Evolutionary conservation across 2,888 invertebrate genomes (phyloP), one percentile per base, ranked within the genome.

Genomic region (Brachynemurus nebulosus): DNA sequence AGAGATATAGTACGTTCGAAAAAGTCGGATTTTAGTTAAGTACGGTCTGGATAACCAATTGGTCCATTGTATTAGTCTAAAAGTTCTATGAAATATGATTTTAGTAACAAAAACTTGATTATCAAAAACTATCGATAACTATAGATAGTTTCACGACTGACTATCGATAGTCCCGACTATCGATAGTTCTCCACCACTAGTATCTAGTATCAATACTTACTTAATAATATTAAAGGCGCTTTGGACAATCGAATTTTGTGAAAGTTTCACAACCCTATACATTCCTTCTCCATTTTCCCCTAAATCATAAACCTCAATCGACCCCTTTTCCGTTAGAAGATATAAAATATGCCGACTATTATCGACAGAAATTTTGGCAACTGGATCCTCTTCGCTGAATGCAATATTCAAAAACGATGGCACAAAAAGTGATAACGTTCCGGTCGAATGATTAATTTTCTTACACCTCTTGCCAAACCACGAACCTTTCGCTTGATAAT

Each of bases 391-490:
- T 61, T 90, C 89, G 61, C 80, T 74, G 45, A 85, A 72, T n/a
- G 78, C 85, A 35, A 86, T 80, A 64, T 85, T 84, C 8, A 93
- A 70, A 63, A 95, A 91, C 23, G 86, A 85, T 9, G 93, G 93
- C 38, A 95, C 78, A 51, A 95, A 69, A 60, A 85, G 90, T 34
- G 92, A 90, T 19, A 95, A 67, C 4, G 84, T 71, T 51, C 86
- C 83, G 46, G 85, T 88, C 0, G 96, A 93, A 61, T 92, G 90
- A 63, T 97, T 96, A 1, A 93, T 74, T 70, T 93, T 96, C 62
- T 86, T 85, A 62, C 92, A 96, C 52, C 91, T 83, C 63, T 90
- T 86, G 16, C 91, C 89, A 65, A 95, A 91, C 95, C 95, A 96
- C 50, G 86, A 88, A 52, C 82, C 73, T 63, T 85, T 84, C 38